These are phyloP conservation scores for Noctua pronuba DNA, from an alignment of 2,888 invertebrate genomes.

Conservation along the genomic window DNA sequence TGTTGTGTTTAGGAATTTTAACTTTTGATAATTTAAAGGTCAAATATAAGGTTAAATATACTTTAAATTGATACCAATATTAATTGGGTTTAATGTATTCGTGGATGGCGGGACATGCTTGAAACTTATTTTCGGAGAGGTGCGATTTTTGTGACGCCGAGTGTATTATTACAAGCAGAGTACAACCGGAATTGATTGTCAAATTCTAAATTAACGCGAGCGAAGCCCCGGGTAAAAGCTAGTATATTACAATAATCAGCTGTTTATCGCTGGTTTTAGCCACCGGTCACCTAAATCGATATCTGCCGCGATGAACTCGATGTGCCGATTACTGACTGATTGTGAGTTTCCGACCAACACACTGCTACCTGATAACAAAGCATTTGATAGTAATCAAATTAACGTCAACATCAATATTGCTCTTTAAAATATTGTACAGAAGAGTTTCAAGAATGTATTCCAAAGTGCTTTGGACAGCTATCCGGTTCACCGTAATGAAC, in stretches of 20 bases:
- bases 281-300: constrained; percentile 28
- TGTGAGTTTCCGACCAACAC: constrained; percentile 3
- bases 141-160: no score
- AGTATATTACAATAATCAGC: neutral
- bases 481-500: constrained; percentile 24
- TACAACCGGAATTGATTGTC: no score
- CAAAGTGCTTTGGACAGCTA: constrained; percentile 17
- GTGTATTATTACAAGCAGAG: no score
- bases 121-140: no score
- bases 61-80: no score
- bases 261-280: constrained; percentile 17
- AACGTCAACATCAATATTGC: neutral
- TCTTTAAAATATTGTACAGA: constrained; percentile 2
- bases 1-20: no score
- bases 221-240: no score
- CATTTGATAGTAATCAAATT: neutral
- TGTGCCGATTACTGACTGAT: neutral
- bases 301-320: constrained; percentile 16
- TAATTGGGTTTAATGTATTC: no score
- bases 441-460: constrained; percentile 9
- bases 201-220: no score
- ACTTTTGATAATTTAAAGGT: no score
- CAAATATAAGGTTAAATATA: no score
- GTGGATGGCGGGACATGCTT: no score
- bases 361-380: constrained; percentile 2